These are phyloP conservation scores for Oryzaephilus surinamensis DNA, from an alignment of 1,140 invertebrate genomes.

Conservation along the genomic window DNA sequence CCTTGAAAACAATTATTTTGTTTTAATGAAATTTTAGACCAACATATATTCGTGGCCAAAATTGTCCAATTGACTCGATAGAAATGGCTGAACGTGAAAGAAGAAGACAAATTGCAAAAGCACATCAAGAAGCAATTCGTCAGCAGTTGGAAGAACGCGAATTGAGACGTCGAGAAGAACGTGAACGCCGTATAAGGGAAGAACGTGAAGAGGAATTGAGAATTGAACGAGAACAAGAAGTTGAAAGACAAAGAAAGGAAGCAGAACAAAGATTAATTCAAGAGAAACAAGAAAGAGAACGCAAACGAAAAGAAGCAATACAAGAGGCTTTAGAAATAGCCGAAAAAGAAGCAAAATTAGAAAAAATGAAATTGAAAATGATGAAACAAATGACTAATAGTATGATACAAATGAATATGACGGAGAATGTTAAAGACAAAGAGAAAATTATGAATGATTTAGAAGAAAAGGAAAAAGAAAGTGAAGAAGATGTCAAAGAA, in stretches of 20 bases:
- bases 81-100: slow-evolving; percentile 55
- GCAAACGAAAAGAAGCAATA: slow-evolving; percentile 46
- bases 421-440: slow-evolving; percentile 19
- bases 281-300: slow-evolving; percentile 49
- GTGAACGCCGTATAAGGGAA: slow-evolving; percentile 46
- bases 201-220: slow-evolving; percentile 56
- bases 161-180: slow-evolving; percentile 50
- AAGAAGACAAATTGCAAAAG: slow-evolving; percentile 55
- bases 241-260: slow-evolving; percentile 48
- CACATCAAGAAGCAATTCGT: slow-evolving; percentile 60
- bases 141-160: slow-evolving; percentile 62
- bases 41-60: slow-evolving; percentile 55
- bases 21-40: slow-evolving; percentile 17
- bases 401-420: slow-evolving; percentile 15
- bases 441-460: slow-evolving; percentile 11
- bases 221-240: slow-evolving; percentile 52
- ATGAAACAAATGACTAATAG: slow-evolving; percentile 22
- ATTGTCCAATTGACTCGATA: slow-evolving; percentile 55
- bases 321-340: slow-evolving; percentile 50
- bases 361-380: slow-evolving; percentile 41
- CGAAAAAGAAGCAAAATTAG: slow-evolving; percentile 45
- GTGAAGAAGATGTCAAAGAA: slow-evolving; percentile 1
- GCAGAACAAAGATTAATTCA: slow-evolving; percentile 44
- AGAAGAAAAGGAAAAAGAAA: slow-evolving; percentile 13
- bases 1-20: slow-evolving; percentile 2